Conservation (phyloP, 2,888 invertebrate species). For the Ichneumoninae sp. region DNA sequence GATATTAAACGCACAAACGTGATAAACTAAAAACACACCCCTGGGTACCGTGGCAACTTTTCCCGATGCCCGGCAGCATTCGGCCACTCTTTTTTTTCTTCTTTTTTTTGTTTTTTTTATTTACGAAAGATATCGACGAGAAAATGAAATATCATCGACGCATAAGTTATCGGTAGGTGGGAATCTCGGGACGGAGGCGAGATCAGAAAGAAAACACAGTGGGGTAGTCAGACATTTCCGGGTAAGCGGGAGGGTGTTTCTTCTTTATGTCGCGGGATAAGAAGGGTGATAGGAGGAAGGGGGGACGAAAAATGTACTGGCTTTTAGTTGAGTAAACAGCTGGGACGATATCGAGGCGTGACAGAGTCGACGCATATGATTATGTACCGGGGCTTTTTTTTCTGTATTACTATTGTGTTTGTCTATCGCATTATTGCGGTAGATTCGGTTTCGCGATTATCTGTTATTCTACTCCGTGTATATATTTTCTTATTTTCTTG, state of each 20-base stretch:
- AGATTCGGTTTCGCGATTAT: not conserved
- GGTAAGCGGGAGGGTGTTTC: constrained; percentile 45
- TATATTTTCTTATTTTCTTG: not conserved
- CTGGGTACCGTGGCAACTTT: constrained; percentile 59
- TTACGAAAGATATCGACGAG: constrained; percentile 60
- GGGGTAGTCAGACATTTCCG: constrained; percentile 53
- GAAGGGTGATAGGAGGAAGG: constrained; percentile 28
- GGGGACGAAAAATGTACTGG: constrained; percentile 56
- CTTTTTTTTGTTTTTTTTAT: constrained; percentile 63
- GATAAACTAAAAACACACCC: constrained; percentile 83
- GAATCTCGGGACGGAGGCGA: constrained; percentile 52
- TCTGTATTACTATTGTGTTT: not conserved
- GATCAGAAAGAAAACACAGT: constrained; percentile 65
- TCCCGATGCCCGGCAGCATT: constrained; percentile 37
- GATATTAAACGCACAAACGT: constrained; percentile 79
- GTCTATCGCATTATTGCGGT: not conserved
- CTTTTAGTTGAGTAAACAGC: constrained; percentile 80
- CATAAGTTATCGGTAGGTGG: constrained; percentile 64
- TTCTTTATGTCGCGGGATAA: constrained; percentile 32
- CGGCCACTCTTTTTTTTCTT: constrained; percentile 50
- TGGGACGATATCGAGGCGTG: constrained; percentile 66
- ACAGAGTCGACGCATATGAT: constrained; percentile 58
- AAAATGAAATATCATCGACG: constrained; percentile 76
- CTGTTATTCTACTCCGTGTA: not conserved
- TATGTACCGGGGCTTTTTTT: constrained; percentile 43